Evolutionary conservation across 2,113 vertebrate genomes (phyloP).

Genomic region (Perca schrenkii): DNA sequence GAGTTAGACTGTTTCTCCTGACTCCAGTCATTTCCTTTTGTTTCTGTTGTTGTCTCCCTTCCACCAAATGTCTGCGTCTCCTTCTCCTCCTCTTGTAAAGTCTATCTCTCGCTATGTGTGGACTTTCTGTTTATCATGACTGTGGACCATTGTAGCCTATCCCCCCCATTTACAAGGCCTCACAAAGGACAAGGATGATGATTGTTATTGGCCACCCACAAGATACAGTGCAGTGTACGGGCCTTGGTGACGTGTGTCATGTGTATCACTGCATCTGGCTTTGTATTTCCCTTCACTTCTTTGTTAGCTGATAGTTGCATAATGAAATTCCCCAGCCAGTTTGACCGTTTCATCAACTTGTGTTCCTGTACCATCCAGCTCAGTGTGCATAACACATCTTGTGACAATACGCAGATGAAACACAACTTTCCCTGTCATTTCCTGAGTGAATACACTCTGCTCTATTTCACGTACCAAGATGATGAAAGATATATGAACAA

Average conservation of each 20-base stretch:
- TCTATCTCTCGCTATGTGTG: constrained; percentile 50
- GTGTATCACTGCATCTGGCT: constrained; percentile 25
- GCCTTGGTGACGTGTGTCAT: constrained; percentile 24
- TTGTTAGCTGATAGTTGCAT: not conserved
- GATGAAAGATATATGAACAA: not conserved
- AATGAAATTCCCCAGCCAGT: not conserved
- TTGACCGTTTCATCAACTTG: not conserved
- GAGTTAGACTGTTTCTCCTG: constrained; percentile 15
- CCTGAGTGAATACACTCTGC: not conserved
- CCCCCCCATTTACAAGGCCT: constrained; percentile 62
- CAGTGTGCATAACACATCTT: not conserved
- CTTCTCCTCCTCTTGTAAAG: constrained; percentile 39
- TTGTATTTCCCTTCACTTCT: constrained; percentile 16
- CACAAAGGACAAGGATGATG: constrained; percentile 62
- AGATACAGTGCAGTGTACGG: constrained; percentile 44
- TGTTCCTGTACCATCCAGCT: not conserved
- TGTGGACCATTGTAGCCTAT: constrained; percentile 61
- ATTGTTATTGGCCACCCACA: constrained; percentile 66
- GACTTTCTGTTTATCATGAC: constrained; percentile 61
- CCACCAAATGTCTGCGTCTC: constrained; percentile 9
- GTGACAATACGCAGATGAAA: not conserved
- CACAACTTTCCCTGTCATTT: not conserved
- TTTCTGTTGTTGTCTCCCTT: constrained; percentile 1
- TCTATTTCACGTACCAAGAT: not conserved
- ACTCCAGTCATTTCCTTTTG: constrained; percentile 22